Percentiles rank a stretch among this genome's conserved stretches.
Conservation (phyloP, 1,140 invertebrate genomes). For the Halictus rubicundus region DNA sequence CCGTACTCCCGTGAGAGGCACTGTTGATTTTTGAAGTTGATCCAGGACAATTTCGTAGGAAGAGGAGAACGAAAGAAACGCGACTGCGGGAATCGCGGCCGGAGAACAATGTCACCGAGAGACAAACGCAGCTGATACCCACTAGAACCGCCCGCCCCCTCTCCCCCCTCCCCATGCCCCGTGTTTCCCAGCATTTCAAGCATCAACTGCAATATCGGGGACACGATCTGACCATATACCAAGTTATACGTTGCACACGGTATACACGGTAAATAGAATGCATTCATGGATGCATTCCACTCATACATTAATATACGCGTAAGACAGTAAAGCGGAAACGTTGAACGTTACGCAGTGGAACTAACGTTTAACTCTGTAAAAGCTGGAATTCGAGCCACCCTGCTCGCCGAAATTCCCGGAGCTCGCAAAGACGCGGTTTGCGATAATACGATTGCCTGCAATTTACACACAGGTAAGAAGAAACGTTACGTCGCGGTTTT, state of each 20-base stretch:
- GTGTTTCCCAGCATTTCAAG: constrained; percentile 52
- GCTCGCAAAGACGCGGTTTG: background rate
- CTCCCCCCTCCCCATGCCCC: background rate
- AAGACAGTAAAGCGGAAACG: constrained; percentile 53
- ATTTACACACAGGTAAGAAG: background rate
- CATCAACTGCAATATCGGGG: constrained; percentile 50
- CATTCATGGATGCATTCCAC: constrained; percentile 52
- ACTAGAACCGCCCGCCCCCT: background rate
- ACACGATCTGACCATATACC: constrained; percentile 54
- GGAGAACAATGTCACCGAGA: constrained; percentile 6
- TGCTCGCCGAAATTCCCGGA: background rate
- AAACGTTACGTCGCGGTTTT: no score
- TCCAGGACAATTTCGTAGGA: background rate
- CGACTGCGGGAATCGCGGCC: background rate
- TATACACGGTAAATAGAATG: constrained; percentile 42
- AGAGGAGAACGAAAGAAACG: background rate
- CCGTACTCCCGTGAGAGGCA: background rate
- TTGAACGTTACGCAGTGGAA: constrained; percentile 8
- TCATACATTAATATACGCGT: constrained; percentile 52
- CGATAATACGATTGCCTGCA: background rate
- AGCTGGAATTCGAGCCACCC: constrained; percentile 21
- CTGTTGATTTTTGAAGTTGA: background rate
- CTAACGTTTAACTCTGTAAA: constrained; percentile 2
- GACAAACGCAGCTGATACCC: constrained; percentile 10
- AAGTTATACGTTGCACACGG: constrained; percentile 25